These are phyloP conservation scores for Sturnus vulgaris DNA, from an alignment of 2,113 vertebrate genomes.

Conservation along the genomic window DNA sequence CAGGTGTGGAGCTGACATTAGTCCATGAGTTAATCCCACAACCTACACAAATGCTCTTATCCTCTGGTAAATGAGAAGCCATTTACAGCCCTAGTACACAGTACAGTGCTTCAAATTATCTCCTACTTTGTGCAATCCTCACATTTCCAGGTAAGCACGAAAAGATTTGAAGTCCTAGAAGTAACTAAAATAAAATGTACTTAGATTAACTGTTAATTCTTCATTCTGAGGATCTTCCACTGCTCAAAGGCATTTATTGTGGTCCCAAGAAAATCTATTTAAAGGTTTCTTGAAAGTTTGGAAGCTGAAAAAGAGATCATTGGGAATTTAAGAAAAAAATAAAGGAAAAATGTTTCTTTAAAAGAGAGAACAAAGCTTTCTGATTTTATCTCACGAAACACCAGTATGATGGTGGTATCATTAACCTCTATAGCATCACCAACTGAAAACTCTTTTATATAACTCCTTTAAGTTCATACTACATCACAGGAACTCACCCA, in stretches of 20 bases:
- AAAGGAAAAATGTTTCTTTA: background rate
- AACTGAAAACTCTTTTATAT: background rate
- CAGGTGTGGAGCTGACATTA: background rate
- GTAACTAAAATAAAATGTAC: background rate
- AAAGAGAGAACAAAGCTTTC: background rate
- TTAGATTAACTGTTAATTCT: background rate
- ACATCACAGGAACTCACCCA: background rate
- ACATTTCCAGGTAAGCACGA: background rate
- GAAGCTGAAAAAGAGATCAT: background rate
- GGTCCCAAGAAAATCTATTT: background rate
- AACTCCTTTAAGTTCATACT: background rate
- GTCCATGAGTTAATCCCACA: background rate
- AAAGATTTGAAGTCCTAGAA: background rate
- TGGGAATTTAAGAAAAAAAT: background rate
- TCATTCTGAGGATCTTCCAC: background rate
- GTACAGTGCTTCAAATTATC: background rate
- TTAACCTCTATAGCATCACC: background rate
- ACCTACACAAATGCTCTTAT: background rate
- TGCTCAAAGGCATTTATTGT: accelerated
- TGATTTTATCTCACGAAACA: background rate
- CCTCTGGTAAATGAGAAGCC: background rate
- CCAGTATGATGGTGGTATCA: background rate
- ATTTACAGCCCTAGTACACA: background rate
- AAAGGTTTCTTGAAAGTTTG: background rate
- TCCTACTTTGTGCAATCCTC: background rate